phyloP scores from a whole-genome alignment of 2,797 vertebrate species.

The Thaleichthys pacificus region DNA sequence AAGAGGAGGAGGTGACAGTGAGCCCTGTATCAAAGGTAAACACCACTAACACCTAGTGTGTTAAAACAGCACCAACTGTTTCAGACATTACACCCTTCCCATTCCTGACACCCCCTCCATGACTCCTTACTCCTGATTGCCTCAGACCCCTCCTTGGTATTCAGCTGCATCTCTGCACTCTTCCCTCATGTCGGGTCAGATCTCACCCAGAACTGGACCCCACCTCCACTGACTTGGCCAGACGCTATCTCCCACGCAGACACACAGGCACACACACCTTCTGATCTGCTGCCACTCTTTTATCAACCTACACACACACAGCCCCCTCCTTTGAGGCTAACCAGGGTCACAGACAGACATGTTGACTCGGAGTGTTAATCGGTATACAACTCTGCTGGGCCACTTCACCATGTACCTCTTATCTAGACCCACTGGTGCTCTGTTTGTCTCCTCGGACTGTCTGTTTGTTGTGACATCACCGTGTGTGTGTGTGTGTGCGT shows the following conservation, averaged over 20 bases:
- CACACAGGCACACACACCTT: neutral
- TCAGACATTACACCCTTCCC: neutral
- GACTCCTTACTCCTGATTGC: neutral
- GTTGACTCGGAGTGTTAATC: slow-evolving; percentile 55
- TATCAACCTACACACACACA: slow-evolving; percentile 6
- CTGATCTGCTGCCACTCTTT: neutral
- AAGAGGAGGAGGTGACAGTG: slow-evolving; percentile 75
- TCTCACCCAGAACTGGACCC: neutral
- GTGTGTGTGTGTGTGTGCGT: neutral
- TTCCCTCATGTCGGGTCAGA: slow-evolving; percentile 6
- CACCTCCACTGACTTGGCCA: neutral
- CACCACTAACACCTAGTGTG: slow-evolving; percentile 21
- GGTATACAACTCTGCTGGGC: slow-evolving; percentile 49
- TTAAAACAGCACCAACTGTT: slow-evolving; percentile 14
- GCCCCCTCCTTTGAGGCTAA: slow-evolving; percentile 15
- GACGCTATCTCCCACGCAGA: slow-evolving; percentile 11
- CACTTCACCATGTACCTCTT: slow-evolving; percentile 37
- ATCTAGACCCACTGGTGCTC: slow-evolving; percentile 31
- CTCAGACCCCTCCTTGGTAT: neutral
- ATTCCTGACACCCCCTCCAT: neutral
- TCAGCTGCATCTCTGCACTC: neutral
- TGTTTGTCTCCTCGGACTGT: neutral
- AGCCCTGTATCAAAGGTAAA: slow-evolving; percentile 85
- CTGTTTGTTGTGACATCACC: neutral
- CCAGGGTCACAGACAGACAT: slow-evolving; percentile 18